phyloP scores from a whole-genome alignment of 2,797 vertebrate genomes.

The Galago senegalensis region DNA sequence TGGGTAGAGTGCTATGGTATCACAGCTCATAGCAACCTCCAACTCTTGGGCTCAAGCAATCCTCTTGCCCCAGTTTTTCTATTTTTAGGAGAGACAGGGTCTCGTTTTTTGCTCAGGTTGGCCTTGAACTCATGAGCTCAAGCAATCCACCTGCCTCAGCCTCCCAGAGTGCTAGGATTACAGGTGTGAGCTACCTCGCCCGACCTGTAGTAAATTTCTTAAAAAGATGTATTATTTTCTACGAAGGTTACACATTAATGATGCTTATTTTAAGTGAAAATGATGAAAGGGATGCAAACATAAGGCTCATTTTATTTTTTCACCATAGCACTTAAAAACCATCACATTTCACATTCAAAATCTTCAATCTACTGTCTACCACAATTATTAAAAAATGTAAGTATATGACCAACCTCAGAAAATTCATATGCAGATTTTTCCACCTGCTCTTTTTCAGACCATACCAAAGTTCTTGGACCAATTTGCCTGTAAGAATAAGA shows the following conservation, averaged over 20 bases:
- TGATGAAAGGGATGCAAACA: neutral
- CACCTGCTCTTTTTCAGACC: slow-evolving; percentile 97
- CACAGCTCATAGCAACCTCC: too few relatives aligned
- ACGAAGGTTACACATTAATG: neutral
- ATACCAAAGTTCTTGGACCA: slow-evolving; percentile 95
- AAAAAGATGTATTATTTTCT: slow-evolving; percentile 43
- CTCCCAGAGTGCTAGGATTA: too few relatives aligned
- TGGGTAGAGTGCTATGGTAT: too few relatives aligned
- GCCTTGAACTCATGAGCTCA: too few relatives aligned
- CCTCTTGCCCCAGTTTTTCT: too few relatives aligned
- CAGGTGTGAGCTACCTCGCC: too few relatives aligned
- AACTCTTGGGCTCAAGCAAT: too few relatives aligned
- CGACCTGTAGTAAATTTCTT: neutral
- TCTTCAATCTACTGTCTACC: neutral
- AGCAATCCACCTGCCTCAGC: too few relatives aligned
- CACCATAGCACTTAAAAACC: neutral
- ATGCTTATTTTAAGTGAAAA: slow-evolving; percentile 60
- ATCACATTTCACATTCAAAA: neutral
- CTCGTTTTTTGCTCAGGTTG: too few relatives aligned
- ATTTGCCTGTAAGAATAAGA: slow-evolving; percentile 92
- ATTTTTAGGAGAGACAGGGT: too few relatives aligned
- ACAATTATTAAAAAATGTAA: neutral
- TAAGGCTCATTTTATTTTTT: neutral
- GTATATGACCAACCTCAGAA: slow-evolving; percentile 92
- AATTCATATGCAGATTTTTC: slow-evolving; percentile 96